Base-by-base conservation (phyloP, 2,797 vertebrate species). In the Nannoperca obscura region DNA sequence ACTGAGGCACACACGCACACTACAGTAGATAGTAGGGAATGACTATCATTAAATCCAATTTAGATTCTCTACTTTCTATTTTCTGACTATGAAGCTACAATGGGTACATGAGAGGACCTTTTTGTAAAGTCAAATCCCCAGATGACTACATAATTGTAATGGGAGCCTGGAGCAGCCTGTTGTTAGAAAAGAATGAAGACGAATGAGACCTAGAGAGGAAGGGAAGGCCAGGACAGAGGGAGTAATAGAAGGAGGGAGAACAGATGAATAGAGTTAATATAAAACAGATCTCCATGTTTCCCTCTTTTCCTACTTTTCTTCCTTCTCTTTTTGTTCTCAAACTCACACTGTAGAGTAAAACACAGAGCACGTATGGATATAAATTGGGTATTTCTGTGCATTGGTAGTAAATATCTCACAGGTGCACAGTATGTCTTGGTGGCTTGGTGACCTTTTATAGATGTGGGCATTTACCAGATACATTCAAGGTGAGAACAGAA, bases 121-220 rank as follows among this genome's bases (percentile, higher is more conserved):
- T 86, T 90, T 80, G 86, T 86, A 68, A 53, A 87, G 77, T 70
- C 67, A 77, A 83, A 85, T 86, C 84, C 84, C 86, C 86, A 81
- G 82, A 80, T 88, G 85, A 88, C 73, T 74, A 64, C 46, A 83
- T 93, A 91, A 90, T 90, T 92, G 89, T 83, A 88, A 90, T 84
- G 84, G 83, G 85, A 83, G 82, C 84, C 57, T 69, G 83, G 69
- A 89, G 88, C 81, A 59, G 81, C 42, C 71, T 84, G 90, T 77
- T 86, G 86, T 87, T 91, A 86, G 55, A 88, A 76, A 73, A 72
- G 71, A 91, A 93, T 89, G 82, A 92, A 90, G 92, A 93, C 58
- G 42, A 88, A 90, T 83, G 80, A 84, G 85, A 84, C 67, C 79
- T 50, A 46, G 32, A 82, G 71, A 83, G 38, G 77, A 74, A 62